Base-by-base conservation (phyloP, 2,888 invertebrate genomes). In the Lepidocyrtoides sp. region DNA sequence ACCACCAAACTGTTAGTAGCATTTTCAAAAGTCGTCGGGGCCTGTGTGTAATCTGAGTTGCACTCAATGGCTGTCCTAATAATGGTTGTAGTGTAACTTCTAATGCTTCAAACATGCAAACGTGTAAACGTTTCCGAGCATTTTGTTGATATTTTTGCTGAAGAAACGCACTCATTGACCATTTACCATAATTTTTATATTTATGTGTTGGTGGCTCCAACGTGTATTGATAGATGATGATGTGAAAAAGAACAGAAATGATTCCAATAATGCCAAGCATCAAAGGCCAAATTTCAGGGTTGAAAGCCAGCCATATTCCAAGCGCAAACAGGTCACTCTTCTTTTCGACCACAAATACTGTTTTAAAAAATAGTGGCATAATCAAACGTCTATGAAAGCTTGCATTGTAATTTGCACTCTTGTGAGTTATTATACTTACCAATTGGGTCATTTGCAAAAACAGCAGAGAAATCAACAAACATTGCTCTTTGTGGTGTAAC, bases 281-380 rank as follows among this genome's bases (percentile, higher is more conserved):
- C 0, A 93, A 14, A 0, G 93, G 93, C 93, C 93, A 93, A 10
- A 93, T 92, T 86, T 93, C 84, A 10, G 93, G 92, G 23, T 92
- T 90, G 66, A 93, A 93, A 0, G 93, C 93, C 0, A 93, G 91
- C 92, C 93, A 93, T 14, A 93, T 93, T 54, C 93, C 93, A 41
- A 93, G 90, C 14, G 93, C 91, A 87, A 93, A 93, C 2, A 93
- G 84, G 66, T 93, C 92, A 8, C 92, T 88, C 14, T 92, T 86
- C 63, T 93, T 93, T 69, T 91, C 81, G 0, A 93, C 93, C 0
- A 93, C 92, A 84, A 93, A 93, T 3, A 93, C 93, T 93, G 79
- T 8, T 63, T 81, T n/a, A n/a, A n/a, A n/a, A n/a, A n/a, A n/a
- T n/a, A n/a, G n/a, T n/a, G n/a, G n/a, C n/a, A n/a, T n/a, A n/a